Conservation (phyloP, 1,140 invertebrate genomes). For the Drosophila littoralis region DNA sequence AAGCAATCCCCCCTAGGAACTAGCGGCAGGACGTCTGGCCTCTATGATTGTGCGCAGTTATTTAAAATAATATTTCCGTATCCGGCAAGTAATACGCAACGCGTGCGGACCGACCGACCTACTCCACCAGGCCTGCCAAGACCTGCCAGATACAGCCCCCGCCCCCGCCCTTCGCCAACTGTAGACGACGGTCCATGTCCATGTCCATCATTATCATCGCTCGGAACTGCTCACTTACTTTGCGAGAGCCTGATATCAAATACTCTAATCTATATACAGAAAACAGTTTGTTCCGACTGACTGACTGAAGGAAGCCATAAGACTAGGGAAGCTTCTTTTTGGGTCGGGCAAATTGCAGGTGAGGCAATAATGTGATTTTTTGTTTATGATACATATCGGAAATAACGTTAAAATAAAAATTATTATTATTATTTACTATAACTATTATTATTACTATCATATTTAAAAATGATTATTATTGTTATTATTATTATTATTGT, state of each 20-base stretch:
- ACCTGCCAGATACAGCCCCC: not conserved
- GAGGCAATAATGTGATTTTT: no score
- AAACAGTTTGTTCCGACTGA: no score
- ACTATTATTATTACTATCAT: no score
- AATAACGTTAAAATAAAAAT: no score
- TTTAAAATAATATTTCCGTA: slow-evolving; percentile 81
- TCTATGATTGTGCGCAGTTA: slow-evolving; percentile 61
- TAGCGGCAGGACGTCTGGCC: slow-evolving; percentile 14
- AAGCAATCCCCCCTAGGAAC: slow-evolving; percentile 26
- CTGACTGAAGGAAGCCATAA: no score
- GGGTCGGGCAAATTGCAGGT: no score
- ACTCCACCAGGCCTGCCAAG: not conserved
- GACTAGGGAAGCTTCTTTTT: no score
- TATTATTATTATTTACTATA: no score
- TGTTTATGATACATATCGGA: no score
- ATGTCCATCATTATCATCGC: not conserved
- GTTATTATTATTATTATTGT: no score
- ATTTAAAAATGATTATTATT: no score
- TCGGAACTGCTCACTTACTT: not conserved
- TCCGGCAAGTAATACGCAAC: slow-evolving; percentile 76
- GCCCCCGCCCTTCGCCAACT: not conserved
- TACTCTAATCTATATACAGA: no score
- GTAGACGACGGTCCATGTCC: not conserved
- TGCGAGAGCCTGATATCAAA: not conserved
- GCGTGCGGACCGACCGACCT: slow-evolving; percentile 45